These are phyloP conservation scores for Palloptera scutellata DNA, from an alignment of 2,888 invertebrate genomes.

Conservation along the genomic window DNA sequence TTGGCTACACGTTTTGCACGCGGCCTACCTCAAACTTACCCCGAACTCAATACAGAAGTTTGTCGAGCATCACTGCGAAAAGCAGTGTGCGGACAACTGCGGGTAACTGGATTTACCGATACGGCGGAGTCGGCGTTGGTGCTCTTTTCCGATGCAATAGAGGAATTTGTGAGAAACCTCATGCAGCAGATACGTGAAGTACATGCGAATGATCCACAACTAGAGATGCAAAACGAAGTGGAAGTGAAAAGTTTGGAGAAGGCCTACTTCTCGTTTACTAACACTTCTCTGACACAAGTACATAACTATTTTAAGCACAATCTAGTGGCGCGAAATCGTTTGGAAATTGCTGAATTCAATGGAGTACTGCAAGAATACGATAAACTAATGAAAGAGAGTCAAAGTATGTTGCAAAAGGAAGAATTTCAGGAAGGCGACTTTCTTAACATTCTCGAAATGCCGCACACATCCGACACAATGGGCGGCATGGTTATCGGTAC, in stretches of 20 bases:
- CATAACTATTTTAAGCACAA: constrained; percentile 63
- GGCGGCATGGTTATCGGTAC: constrained; percentile 13
- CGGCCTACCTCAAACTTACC: constrained; percentile 52
- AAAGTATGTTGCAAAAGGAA: constrained; percentile 56
- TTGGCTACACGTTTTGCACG: constrained; percentile 55
- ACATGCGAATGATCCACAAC: constrained; percentile 41
- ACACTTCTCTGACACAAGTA: constrained; percentile 56
- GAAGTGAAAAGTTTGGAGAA: constrained; percentile 54
- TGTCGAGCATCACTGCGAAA: constrained; percentile 56
- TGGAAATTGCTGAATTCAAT: constrained; percentile 59
- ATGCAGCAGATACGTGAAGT: constrained; percentile 49
- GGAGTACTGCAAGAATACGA: constrained; percentile 61
- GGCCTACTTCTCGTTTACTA: constrained; percentile 56
- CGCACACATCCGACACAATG: constrained; percentile 42
- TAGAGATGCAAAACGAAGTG: constrained; percentile 45
- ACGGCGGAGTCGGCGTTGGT: constrained; percentile 56
- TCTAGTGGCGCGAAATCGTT: constrained; percentile 57
- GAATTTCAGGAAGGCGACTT: constrained; percentile 59
- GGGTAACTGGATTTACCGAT: constrained; percentile 61
- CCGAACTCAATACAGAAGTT: constrained; percentile 49
- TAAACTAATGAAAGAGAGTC: constrained; percentile 62
- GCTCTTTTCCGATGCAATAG: constrained; percentile 58
- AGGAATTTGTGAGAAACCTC: constrained; percentile 57
- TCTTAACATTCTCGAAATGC: constrained; percentile 58
- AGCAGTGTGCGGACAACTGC: constrained; percentile 59